phyloP scores from a whole-genome alignment of 35 echinoderm and acorn worm genomes.

The Eucidaris tribuloides region DNA sequence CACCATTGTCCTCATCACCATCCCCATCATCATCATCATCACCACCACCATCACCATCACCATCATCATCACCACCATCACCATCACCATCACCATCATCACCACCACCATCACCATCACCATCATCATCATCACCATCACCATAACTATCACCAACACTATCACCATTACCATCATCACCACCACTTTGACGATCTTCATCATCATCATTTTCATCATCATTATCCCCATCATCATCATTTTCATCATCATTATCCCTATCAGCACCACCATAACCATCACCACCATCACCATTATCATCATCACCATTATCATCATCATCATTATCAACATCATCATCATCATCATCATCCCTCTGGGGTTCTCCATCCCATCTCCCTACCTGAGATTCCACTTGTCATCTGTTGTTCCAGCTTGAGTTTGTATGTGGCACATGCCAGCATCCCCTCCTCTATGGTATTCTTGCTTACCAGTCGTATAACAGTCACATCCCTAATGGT shows the following conservation, averaged over 20 bases:
- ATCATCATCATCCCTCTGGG: background rate
- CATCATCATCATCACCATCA: conserved; percentile 1
- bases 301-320: background rate
- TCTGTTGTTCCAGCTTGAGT: conserved; percentile 80
- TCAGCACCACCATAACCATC: background rate
- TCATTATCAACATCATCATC: background rate
- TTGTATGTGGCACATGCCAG: conserved; percentile 79
- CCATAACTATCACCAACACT: background rate
- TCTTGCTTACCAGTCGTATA: conserved; percentile 72
- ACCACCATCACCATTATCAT: background rate
- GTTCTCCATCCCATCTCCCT: background rate
- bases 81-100: background rate
- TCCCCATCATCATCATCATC: background rate
- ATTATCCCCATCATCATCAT: background rate
- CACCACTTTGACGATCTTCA: background rate
- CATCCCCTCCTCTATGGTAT: conserved; percentile 89
- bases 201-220: background rate
- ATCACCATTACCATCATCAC: background rate
- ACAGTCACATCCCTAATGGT: conserved; percentile 76
- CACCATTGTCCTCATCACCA: no score
- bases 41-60: background rate
- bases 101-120: background rate
- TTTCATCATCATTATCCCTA: background rate
- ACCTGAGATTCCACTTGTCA: conserved; percentile 69
- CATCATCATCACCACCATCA: background rate